phyloP scores from a whole-genome alignment of 2,888 invertebrate genomes.

The Meiosimyza decipiens region DNA sequence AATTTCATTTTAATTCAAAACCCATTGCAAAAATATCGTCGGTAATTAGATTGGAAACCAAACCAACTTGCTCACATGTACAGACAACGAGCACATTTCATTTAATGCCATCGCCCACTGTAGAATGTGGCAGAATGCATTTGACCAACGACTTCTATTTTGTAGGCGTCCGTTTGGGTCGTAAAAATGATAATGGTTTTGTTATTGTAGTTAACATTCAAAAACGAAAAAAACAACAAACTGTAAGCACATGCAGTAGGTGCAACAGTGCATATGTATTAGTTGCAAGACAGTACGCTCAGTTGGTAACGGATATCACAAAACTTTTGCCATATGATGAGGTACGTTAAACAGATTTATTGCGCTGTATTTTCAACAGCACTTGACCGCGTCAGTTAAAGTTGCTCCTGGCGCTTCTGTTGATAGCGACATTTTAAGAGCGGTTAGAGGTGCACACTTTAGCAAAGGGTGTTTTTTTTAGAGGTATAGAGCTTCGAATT shows the following conservation, averaged over 20 bases:
- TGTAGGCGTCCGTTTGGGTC: constrained; percentile 5
- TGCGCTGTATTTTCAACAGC: constrained; percentile 10
- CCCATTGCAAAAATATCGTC: constrained; percentile 11
- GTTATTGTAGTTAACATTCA: constrained; percentile 8
- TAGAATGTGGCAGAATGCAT: too few relatives aligned
- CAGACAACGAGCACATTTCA: too few relatives aligned
- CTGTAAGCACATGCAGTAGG: not conserved
- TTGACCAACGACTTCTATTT: too few relatives aligned
- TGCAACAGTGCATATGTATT: not conserved
- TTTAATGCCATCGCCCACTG: too few relatives aligned
- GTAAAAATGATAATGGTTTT: constrained; percentile 11
- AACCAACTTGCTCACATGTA: too few relatives aligned
- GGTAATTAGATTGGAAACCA: constrained; percentile 11
- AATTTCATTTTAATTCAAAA: constrained; percentile 7
- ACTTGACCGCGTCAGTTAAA: constrained; percentile 13
- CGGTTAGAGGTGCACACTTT: too few relatives aligned
- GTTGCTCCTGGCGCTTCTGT: not conserved
- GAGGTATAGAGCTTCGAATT: too few relatives aligned
- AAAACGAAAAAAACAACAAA: not conserved
- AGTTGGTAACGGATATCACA: not conserved
- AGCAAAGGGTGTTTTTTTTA: too few relatives aligned
- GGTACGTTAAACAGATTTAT: not conserved
- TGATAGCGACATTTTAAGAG: too few relatives aligned
- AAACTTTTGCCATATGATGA: constrained; percentile 10
- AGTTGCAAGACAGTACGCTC: not conserved